Base-by-base conservation (phyloP, 2,797 vertebrate species). In the Hippoglossus hippoglossus region DNA sequence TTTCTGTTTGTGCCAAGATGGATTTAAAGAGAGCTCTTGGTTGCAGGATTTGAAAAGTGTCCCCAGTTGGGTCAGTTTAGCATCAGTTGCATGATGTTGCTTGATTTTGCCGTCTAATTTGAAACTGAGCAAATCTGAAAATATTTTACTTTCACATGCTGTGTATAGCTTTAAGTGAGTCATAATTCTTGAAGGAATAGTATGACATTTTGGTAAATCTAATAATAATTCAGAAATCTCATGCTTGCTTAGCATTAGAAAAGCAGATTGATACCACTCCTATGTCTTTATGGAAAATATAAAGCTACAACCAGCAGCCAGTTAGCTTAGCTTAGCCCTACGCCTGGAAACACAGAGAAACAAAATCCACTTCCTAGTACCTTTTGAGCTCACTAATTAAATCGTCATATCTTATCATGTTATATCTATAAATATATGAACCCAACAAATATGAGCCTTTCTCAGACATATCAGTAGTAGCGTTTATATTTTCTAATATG, bases 11-110 rank as follows among this genome's bases (percentile, higher is more conserved):
- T 67, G 73, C 77, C 67, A 77, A 69, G 60, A 58, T 24, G 22
- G 71, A 69, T 72, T 67, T 55, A 81, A 51, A 34, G 41, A 66
- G 28, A 11, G 22, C 36, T 71, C 41, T 62, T 67, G 54, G 53
- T 73, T 22, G 47, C 24, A 57, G 59, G 71, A 62, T 78, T 71
- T 63, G 24, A 50, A 62, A 64, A 54, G 39, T 39, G 24, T 56
- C 34, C 53, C 26, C 25, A 6, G 31, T 70, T 34, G 54, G 61
- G 53, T 63, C 59, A 57, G 26, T 63, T 16, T 49, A 28, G 11
- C 18, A 12, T 52, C 44, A 19, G 19, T 50, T 19, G 47, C 41
- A 44, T 13, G 34, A 63, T 28, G 31, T 3, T 41, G 22, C 24
- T 6, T 34, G 52, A 54, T 61, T 19, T 39, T 53, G 36, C 15